Percentiles rank a stretch among this genome's conserved stretches.
Evolutionary conservation across 37 sponge, comb jelly and placozoan genomes (phyloP).

Genomic region (Spongilla lacustris): DNA sequence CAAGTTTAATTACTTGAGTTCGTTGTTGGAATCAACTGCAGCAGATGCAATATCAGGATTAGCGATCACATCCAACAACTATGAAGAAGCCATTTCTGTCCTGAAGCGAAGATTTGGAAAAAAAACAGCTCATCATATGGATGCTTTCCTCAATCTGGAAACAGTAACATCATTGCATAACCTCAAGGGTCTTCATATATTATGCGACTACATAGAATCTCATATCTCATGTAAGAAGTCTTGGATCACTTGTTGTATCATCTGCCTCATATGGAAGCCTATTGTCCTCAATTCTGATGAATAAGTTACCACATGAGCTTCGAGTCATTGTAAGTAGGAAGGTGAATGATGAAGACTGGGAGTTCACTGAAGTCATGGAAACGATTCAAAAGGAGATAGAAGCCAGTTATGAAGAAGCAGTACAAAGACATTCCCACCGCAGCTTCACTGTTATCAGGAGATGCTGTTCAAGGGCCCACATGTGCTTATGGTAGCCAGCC

Average conservation of each 20-base stretch:
- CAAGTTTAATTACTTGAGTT: constrained; percentile 2
- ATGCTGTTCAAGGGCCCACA: neutral
- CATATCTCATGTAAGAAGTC: no score
- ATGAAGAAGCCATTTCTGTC: constrained; percentile 7
- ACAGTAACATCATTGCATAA: neutral
- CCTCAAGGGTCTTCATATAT: constrained; percentile 10
- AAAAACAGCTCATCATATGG: constrained; percentile 15
- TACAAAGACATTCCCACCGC: neutral
- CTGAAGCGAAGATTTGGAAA: constrained; percentile 32
- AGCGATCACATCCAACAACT: constrained; percentile 5
- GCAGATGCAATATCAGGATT: constrained; percentile 10
- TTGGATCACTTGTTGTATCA: no score
- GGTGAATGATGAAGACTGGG: neutral
- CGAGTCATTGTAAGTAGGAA: constrained; percentile 21
- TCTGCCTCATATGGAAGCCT: constrained; percentile 18
- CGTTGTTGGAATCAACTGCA: neutral
- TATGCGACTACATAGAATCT: constrained; percentile 6
- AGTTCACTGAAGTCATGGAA: constrained; percentile 2
- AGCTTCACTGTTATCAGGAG: neutral
- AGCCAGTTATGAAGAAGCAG: no score
- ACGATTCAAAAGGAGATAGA: no score
- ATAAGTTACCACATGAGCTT: constrained; percentile 20
- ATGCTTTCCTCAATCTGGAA: constrained; percentile 12
- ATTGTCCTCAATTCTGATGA: constrained; percentile 8
- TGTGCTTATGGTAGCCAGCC: constrained; percentile 9